phyloP scores from a whole-genome alignment of 2,113 vertebrate genomes.

The Ginglymostoma cirratum region DNA sequence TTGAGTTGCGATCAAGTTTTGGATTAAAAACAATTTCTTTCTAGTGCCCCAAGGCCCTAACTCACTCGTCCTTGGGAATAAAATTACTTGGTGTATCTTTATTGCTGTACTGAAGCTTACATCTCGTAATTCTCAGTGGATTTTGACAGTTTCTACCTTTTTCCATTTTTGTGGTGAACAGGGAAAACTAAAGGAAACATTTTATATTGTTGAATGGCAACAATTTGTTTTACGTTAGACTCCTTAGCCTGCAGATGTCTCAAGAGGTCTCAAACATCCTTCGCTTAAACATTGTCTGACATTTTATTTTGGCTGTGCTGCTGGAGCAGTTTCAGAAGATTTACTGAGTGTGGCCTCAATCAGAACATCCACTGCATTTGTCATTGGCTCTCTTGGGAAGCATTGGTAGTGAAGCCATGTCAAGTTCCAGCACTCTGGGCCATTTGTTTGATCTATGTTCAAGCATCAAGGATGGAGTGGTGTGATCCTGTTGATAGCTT shows the following conservation, averaged over 20 bases:
- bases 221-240: not conserved
- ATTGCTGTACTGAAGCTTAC: not conserved
- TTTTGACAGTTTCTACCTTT: not conserved
- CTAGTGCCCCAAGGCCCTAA: not conserved
- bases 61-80: not conserved
- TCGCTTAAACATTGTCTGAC: not conserved
- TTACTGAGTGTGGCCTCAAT: not conserved
- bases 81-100: not conserved
- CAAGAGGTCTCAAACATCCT: not conserved
- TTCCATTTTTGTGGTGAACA: not conserved
- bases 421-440: not conserved
- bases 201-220: not conserved
- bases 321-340: not conserved
- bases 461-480: too few species aligned
- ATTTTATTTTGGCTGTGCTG: not conserved
- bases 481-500: too few species aligned
- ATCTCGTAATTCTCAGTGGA: not conserved
- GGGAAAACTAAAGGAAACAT: not conserved
- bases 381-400: not conserved
- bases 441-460: too few species aligned
- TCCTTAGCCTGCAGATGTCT: not conserved
- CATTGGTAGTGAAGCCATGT: not conserved
- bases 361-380: not conserved
- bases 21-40: too few species aligned
- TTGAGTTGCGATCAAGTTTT: too few species aligned